These are phyloP conservation scores for Drosophila ananassae DNA, from an alignment of 1,140 invertebrate species.

Conservation along the genomic window DNA sequence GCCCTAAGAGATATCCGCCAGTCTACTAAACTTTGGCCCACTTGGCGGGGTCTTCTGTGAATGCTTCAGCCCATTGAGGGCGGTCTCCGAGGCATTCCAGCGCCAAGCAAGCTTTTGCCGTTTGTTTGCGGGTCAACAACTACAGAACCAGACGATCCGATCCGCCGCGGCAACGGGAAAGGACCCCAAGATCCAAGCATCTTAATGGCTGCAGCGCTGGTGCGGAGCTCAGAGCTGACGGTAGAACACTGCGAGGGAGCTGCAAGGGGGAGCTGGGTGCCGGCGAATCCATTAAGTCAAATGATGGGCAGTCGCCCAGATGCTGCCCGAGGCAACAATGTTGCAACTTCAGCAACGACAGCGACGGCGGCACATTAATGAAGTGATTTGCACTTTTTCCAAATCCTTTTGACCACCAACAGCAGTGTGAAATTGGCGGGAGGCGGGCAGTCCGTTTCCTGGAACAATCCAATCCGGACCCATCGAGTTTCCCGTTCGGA, in stretches of 20 bases:
- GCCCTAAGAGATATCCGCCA: not conserved
- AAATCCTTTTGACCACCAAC: constrained; percentile 68
- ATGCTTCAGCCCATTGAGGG: constrained; percentile 38
- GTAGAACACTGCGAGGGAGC: not conserved
- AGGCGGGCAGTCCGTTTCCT: constrained; percentile 35
- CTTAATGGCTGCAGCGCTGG: constrained; percentile 16
- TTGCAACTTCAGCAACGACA: constrained; percentile 41
- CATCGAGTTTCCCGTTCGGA: constrained; percentile 5
- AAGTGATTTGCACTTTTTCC: constrained; percentile 76
- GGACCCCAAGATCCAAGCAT: constrained; percentile 29
- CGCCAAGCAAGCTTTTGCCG: constrained; percentile 18
- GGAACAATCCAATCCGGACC: constrained; percentile 62
- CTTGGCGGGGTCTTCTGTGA: constrained; percentile 20
- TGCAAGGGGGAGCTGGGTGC: constrained; percentile 32
- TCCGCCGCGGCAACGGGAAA: not conserved
- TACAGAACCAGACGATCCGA: not conserved
- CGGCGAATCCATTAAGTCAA: constrained; percentile 70
- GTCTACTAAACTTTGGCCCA: not conserved
- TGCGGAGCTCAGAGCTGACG: not conserved
- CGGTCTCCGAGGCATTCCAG: constrained; percentile 34
- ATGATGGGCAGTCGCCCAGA: constrained; percentile 66
- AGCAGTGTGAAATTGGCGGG: constrained; percentile 3
- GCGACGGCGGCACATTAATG: constrained; percentile 63
- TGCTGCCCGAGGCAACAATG: constrained; percentile 58
- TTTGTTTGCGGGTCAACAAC: constrained; percentile 41